These are phyloP conservation scores for Psittacus erithacus DNA, from an alignment of 2,113 vertebrate genomes.

Conservation along the genomic window DNA sequence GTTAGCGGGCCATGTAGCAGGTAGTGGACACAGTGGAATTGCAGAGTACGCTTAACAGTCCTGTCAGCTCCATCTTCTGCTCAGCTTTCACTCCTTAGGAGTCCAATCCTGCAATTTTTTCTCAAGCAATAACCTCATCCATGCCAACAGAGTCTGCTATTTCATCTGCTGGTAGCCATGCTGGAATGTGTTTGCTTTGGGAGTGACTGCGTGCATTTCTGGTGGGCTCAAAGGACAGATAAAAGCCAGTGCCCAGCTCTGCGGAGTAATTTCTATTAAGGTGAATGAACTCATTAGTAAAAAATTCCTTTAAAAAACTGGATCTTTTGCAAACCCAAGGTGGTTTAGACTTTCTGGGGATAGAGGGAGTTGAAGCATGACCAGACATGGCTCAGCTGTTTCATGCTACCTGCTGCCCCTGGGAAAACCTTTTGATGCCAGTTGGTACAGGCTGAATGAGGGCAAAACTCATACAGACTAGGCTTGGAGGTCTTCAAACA, in stretches of 20 bases:
- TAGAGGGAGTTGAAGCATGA: background rate
- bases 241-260: conserved; percentile 10
- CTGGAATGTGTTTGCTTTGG: conserved; percentile 50
- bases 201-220: background rate
- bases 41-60: background rate
- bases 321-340: background rate
- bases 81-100: background rate
- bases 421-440: background rate
- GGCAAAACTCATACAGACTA: background rate
- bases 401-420: background rate
- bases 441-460: background rate
- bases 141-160: conserved; percentile 38
- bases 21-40: background rate
- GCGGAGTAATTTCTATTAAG: background rate
- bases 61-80: background rate
- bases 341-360: background rate
- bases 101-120: background rate
- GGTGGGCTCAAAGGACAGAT: conserved; percentile 4
- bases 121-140: conserved; percentile 4
- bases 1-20: background rate
- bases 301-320: conserved; percentile 6
- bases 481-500: background rate
- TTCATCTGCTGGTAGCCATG: conserved; percentile 31
- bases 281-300: background rate
- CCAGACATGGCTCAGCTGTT: background rate